These are phyloP conservation scores for Drosophila subpulchrella DNA, from an alignment of 1,140 invertebrate genomes.

Conservation along the genomic window DNA sequence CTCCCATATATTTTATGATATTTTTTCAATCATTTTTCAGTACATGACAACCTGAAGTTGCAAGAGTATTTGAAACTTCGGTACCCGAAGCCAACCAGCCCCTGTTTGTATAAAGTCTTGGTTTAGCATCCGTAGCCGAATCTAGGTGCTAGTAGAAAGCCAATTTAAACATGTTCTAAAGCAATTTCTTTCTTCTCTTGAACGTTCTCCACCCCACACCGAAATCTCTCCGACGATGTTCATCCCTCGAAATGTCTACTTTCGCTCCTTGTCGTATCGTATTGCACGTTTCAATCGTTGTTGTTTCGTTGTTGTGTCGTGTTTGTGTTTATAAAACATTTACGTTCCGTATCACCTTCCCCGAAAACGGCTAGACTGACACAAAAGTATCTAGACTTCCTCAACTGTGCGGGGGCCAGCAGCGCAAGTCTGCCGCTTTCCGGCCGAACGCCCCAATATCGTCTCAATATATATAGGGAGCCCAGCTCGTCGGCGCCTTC, in stretches of 20 bases:
- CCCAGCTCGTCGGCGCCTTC: conserved; percentile 40
- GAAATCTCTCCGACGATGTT: conserved; percentile 52
- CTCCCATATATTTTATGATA: no score
- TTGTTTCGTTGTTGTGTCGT: conserved; percentile 60
- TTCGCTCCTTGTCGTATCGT: conserved; percentile 61
- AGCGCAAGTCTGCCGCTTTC: conserved; percentile 57
- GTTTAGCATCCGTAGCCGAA: background rate
- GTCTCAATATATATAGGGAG: conserved; percentile 65
- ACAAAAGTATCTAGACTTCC: conserved; percentile 71
- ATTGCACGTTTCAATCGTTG: conserved; percentile 55
- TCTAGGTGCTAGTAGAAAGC: conserved; percentile 17
- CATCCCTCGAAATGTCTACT: conserved; percentile 44
- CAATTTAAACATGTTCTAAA: conserved; percentile 48
- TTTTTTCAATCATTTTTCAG: background rate
- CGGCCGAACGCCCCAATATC: conserved; percentile 61
- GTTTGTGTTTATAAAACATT: conserved; percentile 49
- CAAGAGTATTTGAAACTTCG: conserved; percentile 8
- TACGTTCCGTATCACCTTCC: conserved; percentile 14
- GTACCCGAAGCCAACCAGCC: background rate
- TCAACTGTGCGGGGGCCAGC: conserved; percentile 67
- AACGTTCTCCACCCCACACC: conserved; percentile 61
- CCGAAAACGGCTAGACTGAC: conserved; percentile 43
- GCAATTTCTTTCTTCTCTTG: conserved; percentile 62
- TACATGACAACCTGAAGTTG: background rate
- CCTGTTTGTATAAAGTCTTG: background rate